Evolutionary conservation across 2,888 invertebrate species (phyloP).

Genomic region (Lasioglossum figueresi): DNA sequence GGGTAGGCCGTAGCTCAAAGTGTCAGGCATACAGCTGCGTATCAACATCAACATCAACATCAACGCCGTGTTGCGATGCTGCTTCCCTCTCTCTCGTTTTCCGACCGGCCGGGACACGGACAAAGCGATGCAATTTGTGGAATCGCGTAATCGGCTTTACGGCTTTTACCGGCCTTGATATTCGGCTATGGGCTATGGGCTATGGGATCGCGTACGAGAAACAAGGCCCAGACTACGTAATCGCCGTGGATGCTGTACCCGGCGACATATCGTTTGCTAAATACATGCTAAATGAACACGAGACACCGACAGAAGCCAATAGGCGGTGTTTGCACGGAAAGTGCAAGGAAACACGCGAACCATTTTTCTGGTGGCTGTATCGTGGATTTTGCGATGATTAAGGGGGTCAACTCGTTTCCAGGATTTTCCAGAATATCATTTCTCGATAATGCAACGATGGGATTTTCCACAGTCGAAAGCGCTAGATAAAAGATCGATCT

Average conservation of each 20-base stretch:
- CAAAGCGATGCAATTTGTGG: constrained; percentile 55
- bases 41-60: constrained; percentile 33
- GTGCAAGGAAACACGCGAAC: neutral
- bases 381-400: no score
- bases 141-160: constrained; percentile 58
- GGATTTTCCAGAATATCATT: no score
- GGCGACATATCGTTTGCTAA: constrained; percentile 3
- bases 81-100: no score
- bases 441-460: no score
- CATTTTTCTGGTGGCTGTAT: neutral
- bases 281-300: neutral
- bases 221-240: constrained; percentile 15
- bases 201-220: neutral
- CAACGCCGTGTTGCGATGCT: constrained; percentile 12
- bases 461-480: no score
- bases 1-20: constrained; percentile 23
- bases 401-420: no score
- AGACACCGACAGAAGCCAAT: neutral
- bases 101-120: constrained; percentile 24
- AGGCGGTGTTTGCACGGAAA: neutral
- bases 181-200: neutral
- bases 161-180: constrained; percentile 39
- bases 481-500: no score
- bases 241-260: constrained; percentile 5
- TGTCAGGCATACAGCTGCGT: constrained; percentile 46